Conservation (phyloP, 2,888 invertebrate genomes). For the Biston stratarius region DNA sequence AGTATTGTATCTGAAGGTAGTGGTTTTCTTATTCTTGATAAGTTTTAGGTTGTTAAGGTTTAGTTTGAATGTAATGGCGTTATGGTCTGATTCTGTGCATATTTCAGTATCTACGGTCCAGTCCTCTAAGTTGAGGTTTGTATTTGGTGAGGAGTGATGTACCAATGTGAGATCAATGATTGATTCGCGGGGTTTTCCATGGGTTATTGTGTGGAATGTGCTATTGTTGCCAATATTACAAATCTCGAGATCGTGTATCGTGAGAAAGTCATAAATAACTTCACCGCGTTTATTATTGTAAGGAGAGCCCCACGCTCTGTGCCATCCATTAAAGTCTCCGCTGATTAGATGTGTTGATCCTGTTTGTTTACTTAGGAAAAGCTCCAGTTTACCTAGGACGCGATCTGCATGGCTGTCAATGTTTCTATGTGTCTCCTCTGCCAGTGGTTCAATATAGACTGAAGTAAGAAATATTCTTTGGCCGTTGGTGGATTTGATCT, state of each 20-base stretch:
- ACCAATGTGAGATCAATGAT: not conserved
- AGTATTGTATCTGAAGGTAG: not conserved
- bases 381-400: too few species aligned
- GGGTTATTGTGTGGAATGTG: not conserved
- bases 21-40: not conserved
- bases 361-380: too few species aligned
- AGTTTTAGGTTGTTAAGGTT: not conserved
- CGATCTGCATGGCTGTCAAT: too few species aligned
- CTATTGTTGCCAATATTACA: not conserved
- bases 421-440: too few species aligned
- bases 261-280: not conserved
- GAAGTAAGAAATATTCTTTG: too few species aligned
- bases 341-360: not conserved
- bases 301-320: not conserved
- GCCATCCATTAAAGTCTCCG: not conserved
- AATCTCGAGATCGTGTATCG: not conserved
- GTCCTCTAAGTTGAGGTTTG: not conserved
- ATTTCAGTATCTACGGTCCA: not conserved
- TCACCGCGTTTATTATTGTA: not conserved
- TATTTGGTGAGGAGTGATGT: not conserved
- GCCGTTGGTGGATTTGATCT: too few species aligned
- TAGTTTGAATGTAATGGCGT: not conserved
- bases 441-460: too few species aligned
- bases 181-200: not conserved
- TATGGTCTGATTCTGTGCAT: not conserved